These are phyloP conservation scores for Mus musculus DNA, from an alignment of 2,113 vertebrate genomes.

Conservation along the genomic window GRCm39 chr10:86545001-86545500, in stretches of 20 bases:
- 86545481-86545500: constrained; percentile 25
- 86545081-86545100: neutral
- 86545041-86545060: neutral
- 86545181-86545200: neutral
- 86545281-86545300: neutral
- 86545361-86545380: constrained; percentile 15
- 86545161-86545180: neutral
- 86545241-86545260: neutral
- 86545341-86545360: neutral
- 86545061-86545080: neutral
- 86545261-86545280: neutral
- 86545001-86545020: neutral
- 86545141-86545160: constrained; percentile 21
- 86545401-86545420: neutral
- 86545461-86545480: neutral
- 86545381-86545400: neutral
- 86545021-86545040: neutral
- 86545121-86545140: neutral
- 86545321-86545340: too few relatives aligned
- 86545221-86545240: neutral
- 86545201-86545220: neutral
- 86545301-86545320: neutral
- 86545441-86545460: constrained; percentile 5
- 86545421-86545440: neutral
- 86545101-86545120: neutral